Evolutionary conservation across 2,113 vertebrate species (phyloP), one percentile per base, ranked within the genome.

Genomic region (Rhodinocichla rosea): DNA sequence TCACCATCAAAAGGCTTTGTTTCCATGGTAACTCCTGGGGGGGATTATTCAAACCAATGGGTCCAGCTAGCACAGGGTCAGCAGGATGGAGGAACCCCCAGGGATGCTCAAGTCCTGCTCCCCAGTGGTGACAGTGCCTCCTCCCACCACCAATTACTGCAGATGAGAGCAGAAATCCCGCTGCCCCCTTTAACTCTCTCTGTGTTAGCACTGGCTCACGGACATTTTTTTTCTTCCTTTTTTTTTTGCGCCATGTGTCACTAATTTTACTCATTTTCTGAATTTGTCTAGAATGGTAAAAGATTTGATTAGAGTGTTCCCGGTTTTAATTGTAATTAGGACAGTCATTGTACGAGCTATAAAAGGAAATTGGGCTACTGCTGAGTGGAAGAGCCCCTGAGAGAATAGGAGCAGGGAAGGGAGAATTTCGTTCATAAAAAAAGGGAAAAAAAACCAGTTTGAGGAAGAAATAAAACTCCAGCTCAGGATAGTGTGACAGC

Each of bases 281-380:
- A 95, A 84, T 97, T 97, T 96, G 94, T 96, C 94, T 95, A 83
- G 94, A 97, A 96, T 89, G 88, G 94, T 95, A 94, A 96, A 97
- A 96, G 94, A 96, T 96, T 96, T 97, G 97, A 97, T 97, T 96
- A 97, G 94, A 86, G 89, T 71, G 10, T 95, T 96, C 93, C 94
- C 18, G 1, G 90, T 93, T 96, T 97, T 97, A 95, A 95, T 97
- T 96, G 95, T 97, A 97, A 97, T 97, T 97, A 97, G 95, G 95
- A 93, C 96, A 97, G 83, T 91, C 95, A 97, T 97, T 97, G 95
- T 96, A 93, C 12, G 1, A 93, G 90, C 95, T 96, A 97, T 97
- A 97, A 96, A 97, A 96, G 95, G 96, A 97, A 97, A 97, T 94
- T 96, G 94, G 96, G 94, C 96, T 97, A 90, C 95, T 1, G 26